Evolutionary conservation across 2,888 invertebrate species (phyloP).

Genomic region (Hymenopus coronatus): DNA sequence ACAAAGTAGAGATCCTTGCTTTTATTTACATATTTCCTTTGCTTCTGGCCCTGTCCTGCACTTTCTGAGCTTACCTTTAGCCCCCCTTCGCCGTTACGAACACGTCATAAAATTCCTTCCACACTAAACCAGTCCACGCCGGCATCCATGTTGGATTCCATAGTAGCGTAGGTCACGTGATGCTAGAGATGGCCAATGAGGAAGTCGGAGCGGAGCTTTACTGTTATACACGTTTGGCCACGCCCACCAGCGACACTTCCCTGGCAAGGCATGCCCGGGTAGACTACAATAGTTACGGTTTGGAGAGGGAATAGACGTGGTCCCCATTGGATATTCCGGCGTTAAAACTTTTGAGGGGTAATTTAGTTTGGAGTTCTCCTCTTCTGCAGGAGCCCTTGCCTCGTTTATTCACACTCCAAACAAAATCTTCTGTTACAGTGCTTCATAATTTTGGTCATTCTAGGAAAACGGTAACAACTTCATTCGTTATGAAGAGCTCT

Average conservation of each 20-base stretch:
- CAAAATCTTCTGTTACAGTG: neutral
- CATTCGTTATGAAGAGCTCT: neutral
- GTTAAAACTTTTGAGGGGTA: neutral
- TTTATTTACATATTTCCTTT: neutral
- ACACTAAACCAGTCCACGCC: neutral
- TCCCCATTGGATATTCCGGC: neutral
- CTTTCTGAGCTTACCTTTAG: neutral
- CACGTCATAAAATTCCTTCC: neutral
- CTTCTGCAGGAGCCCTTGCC: neutral
- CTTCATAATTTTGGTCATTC: neutral
- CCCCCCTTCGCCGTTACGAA: neutral
- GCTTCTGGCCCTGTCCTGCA: neutral
- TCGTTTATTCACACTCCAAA: neutral
- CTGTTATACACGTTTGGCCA: neutral
- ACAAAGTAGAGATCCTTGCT: neutral
- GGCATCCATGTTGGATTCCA: constrained; percentile 16
- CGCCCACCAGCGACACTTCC: neutral
- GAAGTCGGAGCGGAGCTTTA: neutral
- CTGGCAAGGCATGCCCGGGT: neutral
- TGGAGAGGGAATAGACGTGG: neutral
- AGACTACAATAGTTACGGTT: neutral
- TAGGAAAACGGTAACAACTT: neutral
- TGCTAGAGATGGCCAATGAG: neutral
- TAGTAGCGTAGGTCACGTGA: constrained; percentile 1
- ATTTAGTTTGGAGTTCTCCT: neutral